These are phyloP conservation scores for Oreochromis niloticus DNA, from an alignment of 2,113 vertebrate genomes.

Conservation along the genomic window DNA sequence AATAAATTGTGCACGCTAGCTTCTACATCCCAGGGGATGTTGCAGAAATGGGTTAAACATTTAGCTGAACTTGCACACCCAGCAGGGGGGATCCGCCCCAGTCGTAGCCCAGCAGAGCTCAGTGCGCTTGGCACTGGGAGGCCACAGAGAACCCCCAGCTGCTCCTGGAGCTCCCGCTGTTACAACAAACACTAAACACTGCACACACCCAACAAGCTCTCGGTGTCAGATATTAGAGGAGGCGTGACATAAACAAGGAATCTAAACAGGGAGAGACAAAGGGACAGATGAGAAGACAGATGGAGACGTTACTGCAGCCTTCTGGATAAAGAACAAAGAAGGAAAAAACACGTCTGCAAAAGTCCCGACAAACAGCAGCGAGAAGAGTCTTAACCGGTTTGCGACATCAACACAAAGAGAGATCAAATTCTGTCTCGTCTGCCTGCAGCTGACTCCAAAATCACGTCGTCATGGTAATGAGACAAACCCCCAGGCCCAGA, in stretches of 20 bases:
- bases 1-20: background rate
- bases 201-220: background rate
- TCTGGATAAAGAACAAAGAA: background rate
- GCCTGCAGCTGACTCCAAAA: background rate
- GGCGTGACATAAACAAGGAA: background rate
- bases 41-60: background rate
- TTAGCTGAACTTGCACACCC: background rate
- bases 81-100: background rate
- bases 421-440: background rate
- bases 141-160: background rate
- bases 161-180: background rate
- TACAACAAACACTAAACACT: background rate
- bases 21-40: background rate
- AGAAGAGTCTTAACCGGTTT: background rate
- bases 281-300: background rate
- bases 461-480: background rate
- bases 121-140: background rate
- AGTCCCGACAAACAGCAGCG: background rate
- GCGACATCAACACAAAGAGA: background rate
- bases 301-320: background rate
- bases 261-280: background rate
- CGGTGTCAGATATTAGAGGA: background rate
- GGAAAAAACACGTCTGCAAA: background rate
- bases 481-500: background rate
- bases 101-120: background rate